These are phyloP conservation scores for Pseudoips prasinana DNA, from an alignment of 2,888 invertebrate genomes.

Conservation along the genomic window DNA sequence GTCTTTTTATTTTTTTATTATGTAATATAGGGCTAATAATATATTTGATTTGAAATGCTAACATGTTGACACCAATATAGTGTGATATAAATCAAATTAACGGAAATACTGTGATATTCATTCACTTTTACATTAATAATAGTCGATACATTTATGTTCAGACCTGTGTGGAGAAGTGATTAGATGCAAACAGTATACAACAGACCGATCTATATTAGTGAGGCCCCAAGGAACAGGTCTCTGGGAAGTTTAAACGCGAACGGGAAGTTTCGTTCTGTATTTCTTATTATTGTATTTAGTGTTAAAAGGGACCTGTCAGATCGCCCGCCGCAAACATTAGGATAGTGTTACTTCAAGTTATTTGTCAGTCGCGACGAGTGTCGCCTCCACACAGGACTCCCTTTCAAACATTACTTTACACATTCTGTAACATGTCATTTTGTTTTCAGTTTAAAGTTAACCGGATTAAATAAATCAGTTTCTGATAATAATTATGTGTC, in stretches of 20 bases:
- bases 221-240: slow-evolving; percentile 33
- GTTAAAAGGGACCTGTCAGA: slow-evolving; percentile 29
- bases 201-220: slow-evolving; percentile 41
- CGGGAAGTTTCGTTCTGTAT: no score
- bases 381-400: slow-evolving; percentile 55
- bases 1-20: slow-evolving; percentile 55
- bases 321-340: slow-evolving; percentile 41
- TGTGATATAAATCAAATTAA: slow-evolving; percentile 51
- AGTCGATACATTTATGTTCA: slow-evolving; percentile 37
- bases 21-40: slow-evolving; percentile 41
- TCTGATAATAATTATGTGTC: slow-evolving; percentile 40
- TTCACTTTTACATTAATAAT: slow-evolving; percentile 58
- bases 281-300: slow-evolving; percentile 12
- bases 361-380: slow-evolving; percentile 28
- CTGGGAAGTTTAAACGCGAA: no score
- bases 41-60: slow-evolving; percentile 35
- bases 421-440: slow-evolving; percentile 37
- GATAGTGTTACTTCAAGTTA: slow-evolving; percentile 36
- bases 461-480: slow-evolving; percentile 56
- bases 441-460: slow-evolving; percentile 55
- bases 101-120: slow-evolving; percentile 75
- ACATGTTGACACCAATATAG: slow-evolving; percentile 33
- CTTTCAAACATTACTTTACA: slow-evolving; percentile 30
- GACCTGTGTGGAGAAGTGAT: slow-evolving; percentile 56
- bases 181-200: slow-evolving; percentile 47